Evolutionary conservation across 2,113 vertebrate genomes (phyloP).

Genomic region (Pelecanus crispus): DNA sequence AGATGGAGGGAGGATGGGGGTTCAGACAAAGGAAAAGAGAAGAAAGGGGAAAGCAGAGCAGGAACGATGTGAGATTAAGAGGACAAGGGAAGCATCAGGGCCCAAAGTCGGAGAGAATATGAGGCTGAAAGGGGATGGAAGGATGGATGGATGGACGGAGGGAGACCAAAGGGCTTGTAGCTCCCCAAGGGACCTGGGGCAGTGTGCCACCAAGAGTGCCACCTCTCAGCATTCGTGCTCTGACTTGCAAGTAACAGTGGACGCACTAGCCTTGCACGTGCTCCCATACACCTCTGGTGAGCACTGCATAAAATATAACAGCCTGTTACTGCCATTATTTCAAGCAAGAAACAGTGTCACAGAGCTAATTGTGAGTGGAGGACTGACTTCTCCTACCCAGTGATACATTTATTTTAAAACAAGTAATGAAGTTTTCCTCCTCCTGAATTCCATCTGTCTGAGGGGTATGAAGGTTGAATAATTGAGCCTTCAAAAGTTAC

Average conservation of each 20-base stretch:
- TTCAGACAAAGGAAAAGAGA: neutral
- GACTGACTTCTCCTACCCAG: slow-evolving; percentile 33
- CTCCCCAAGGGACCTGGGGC: neutral
- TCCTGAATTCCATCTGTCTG: slow-evolving; percentile 53
- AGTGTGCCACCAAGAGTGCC: neutral
- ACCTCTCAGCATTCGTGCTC: neutral
- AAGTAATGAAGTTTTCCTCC: slow-evolving; percentile 25
- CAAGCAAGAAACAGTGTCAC: neutral
- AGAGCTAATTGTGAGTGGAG: neutral
- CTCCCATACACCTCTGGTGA: neutral
- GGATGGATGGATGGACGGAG: neutral
- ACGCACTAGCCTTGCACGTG: accelerated
- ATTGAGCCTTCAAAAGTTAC: neutral
- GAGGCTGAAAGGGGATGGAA: neutral
- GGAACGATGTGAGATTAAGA: neutral
- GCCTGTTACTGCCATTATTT: neutral
- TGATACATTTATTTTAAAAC: slow-evolving; percentile 51
- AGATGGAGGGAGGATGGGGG: neutral
- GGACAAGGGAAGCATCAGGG: neutral
- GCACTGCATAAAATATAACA: neutral
- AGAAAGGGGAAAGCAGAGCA: neutral
- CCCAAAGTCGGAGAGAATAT: neutral
- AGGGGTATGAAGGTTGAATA: slow-evolving; percentile 33
- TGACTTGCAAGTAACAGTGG: neutral
- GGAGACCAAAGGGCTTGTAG: neutral